phyloP scores from a whole-genome alignment of 2,113 vertebrate genomes.

The Vulpes vulpes region DNA sequence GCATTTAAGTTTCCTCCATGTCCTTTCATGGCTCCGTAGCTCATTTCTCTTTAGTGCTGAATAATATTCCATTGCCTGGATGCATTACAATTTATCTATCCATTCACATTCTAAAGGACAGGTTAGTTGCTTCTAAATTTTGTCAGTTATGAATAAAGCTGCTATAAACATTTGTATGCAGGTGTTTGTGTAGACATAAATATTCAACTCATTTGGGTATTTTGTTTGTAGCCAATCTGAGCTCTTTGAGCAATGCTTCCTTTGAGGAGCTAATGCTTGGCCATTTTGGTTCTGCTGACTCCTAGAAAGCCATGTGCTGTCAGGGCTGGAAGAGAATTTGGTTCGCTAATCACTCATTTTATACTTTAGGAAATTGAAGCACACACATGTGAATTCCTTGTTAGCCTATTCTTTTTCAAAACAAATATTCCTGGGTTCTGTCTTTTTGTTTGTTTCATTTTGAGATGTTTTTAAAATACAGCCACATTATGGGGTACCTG shows the following conservation, averaged over 20 bases:
- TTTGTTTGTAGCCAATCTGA: constrained; percentile 13
- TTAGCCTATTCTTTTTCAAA: not conserved
- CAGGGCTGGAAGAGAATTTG: not conserved
- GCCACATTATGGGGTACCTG: not conserved
- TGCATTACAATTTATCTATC: not conserved
- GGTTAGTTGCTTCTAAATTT: not conserved
- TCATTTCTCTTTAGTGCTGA: constrained; percentile 10
- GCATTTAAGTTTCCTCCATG: not conserved
- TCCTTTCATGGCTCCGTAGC: not conserved
- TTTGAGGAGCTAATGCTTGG: not conserved
- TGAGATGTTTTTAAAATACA: not conserved
- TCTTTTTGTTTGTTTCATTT: not conserved
- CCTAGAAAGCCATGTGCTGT: not conserved
- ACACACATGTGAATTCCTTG: not conserved
- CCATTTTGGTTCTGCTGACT: not conserved
- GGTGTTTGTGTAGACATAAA: not conserved
- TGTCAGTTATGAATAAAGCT: constrained; percentile 1
- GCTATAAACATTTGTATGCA: not conserved
- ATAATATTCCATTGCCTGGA: constrained; percentile 18
- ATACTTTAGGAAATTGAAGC: not conserved
- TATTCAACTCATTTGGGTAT: not conserved
- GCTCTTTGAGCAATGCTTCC: not conserved
- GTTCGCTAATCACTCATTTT: not conserved
- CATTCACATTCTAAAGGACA: not conserved
- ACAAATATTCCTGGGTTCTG: not conserved